These are phyloP conservation scores for Rambutsinella grinnellia DNA, from an alignment of 2,888 invertebrate genomes.

Conservation along the genomic window DNA sequence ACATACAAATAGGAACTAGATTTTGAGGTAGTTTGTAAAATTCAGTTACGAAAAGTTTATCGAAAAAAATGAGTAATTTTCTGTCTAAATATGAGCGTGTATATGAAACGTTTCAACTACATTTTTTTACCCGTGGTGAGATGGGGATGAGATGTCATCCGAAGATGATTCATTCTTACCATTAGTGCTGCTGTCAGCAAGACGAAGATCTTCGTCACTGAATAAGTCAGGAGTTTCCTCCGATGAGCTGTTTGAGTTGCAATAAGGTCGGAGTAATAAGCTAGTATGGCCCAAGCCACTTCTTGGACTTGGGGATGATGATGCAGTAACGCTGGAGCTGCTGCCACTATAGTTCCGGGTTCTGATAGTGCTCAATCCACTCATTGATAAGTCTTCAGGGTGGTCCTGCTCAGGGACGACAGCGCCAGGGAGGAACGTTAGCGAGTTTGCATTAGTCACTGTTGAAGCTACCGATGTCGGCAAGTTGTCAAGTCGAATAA, in stretches of 20 bases:
- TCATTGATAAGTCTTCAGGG: constrained; percentile 88
- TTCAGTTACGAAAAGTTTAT: constrained; percentile 11
- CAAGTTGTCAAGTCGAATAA: constrained; percentile 69
- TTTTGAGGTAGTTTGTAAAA: constrained; percentile 31
- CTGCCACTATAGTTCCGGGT: constrained; percentile 61
- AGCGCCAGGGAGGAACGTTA: constrained; percentile 18
- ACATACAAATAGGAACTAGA: constrained; percentile 1
- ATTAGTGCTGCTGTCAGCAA: constrained; percentile 51
- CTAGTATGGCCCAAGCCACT: constrained; percentile 50
- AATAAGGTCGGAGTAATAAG: constrained; percentile 46
- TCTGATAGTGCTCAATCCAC: constrained; percentile 31
- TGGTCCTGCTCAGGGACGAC: constrained; percentile 86
- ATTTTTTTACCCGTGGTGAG: constrained; percentile 19
- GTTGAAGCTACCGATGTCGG: constrained; percentile 37
- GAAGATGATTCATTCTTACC: constrained; percentile 51
- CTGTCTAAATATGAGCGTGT: neutral
- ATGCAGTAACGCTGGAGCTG: constrained; percentile 63
- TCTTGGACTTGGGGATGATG: constrained; percentile 61
- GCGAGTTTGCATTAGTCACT: constrained; percentile 21
- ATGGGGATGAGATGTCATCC: constrained; percentile 43
- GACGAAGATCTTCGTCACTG: constrained; percentile 60
- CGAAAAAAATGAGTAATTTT: too few species aligned
- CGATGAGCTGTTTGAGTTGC: constrained; percentile 56
- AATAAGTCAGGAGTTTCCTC: constrained; percentile 59
- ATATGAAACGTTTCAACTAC: neutral